Evolutionary conservation across 2,888 invertebrate species (phyloP), one percentile per base, ranked within the genome.

Genomic region (Ditula angustiorana): DNA sequence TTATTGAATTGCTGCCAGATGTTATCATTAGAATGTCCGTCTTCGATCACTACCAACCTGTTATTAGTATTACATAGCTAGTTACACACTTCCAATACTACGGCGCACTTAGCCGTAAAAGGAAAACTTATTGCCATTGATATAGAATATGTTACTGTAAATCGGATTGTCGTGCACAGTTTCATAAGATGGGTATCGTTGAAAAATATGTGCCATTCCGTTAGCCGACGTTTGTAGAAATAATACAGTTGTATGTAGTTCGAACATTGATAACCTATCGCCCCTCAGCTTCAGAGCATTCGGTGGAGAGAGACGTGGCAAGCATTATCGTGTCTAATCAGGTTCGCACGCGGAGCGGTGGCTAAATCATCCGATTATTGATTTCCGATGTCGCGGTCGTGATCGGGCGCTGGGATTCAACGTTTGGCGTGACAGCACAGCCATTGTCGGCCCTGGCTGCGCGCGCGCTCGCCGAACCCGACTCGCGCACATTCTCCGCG

Each of bases 281-380:
- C 79, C 83, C 80, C 80, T 71, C 76, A 79, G 80, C 75, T 79
- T 78, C 77, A 72, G 60, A 71, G 75, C 77, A 75, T 82, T 79
- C 77, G 77, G 77, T 77, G 80, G 83, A 85, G 87, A 86, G 83
- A 85, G 87, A 87, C 80, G 85, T 81, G 85, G 83, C 84, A 79
- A 80, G 85, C 85, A 86, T 82, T 90, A 90, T 92, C 91, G 90
- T 89, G 86, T 88, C 91, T 89, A 91, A 92, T 92, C 92, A 88
- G 89, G 89, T 91, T 91, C 91, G 91, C 91, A 92, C 90, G 92
- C 90, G 91, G 90, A 85, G 88, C 92, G 82, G 91, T 91, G 92
- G 92, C 92, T 90, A 90, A 92, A 92, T 92, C 90, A 91, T 90
- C 82, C 91, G 90, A 89, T 92, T 92, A 92, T 92, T 92, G 92